Evolutionary conservation across 2,797 vertebrate species (phyloP), one percentile per base, ranked within the genome.

Genomic region (Gymnodraco acuticeps): DNA sequence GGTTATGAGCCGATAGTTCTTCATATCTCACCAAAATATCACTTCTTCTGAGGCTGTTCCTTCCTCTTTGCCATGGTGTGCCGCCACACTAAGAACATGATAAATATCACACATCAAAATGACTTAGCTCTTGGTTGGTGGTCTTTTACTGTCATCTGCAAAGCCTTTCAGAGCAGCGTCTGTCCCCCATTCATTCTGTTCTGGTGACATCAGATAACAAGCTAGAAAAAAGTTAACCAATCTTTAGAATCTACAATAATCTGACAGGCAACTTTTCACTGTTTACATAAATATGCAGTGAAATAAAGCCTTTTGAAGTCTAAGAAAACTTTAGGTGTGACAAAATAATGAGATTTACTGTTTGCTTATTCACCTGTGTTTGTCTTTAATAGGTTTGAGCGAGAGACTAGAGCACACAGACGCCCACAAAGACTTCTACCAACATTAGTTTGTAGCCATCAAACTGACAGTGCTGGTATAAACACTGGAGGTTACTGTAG

Each of bases 251-350:
- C 68, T 7, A 9, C 2, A 7, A 42, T 13, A 60, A 4, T 17
- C 19, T n/a, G 50, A 60, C 55, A 38, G 43, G 45, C 12, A 50
- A 45, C 13, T 38, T 61, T 17, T 45, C 9, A 16, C 17, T 19
- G 10, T 75, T 71, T 47, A n/a, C 20, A 50, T 42, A 27, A 41
- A 58, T 20, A 3, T 47, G 3, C 20, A 55, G 42, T 48, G 33
- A 60, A 73, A 56, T 51, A 46, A 47, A 20, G 13, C 10, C 50
- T 31, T 76, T 69, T 73, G 68, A 73, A 82, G 70, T 46, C 7
- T 27, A 17, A 33, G 33, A 42, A 51, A 45, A 10, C 10, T 42
- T 20, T 17, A 31, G 19, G 5, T 17, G 5, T 23, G 47, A 54
- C 52, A 54, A n/a, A 73, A 45, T 63, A 47, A 45, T 61, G 43